Base-by-base conservation (phyloP, 2,888 invertebrate genomes). In the Pycnomerus fuliginosus region DNA sequence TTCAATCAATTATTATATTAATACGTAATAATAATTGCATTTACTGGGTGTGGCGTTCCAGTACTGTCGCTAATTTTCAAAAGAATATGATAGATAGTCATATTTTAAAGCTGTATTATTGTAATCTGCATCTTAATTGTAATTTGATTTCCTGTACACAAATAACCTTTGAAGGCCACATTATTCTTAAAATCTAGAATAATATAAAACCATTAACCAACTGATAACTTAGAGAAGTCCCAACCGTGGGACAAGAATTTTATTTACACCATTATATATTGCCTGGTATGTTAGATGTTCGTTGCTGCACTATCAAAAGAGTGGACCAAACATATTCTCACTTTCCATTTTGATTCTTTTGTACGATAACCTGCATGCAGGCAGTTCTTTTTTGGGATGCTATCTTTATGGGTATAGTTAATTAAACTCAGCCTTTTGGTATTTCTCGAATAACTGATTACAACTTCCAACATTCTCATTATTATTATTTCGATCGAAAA, bases 191-290 rank as follows among this genome's bases (percentile, higher is more conserved):
- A 20, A 20, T 20, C 5, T 8, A 20, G 5, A 20, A 20, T 20
- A 20, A n/a, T 20, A 8, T 7, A 20, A 20, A 20, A 20, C 20
- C 20, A 55, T 55, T 55, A 55, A 57, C 49, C 48, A 51, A 52
- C 51, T 53, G 53, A 59, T 57, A 57, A 58, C 59, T 56, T 53
- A 56, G 50, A 50, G 56, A 49, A 40, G 41, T 53, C 47, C 51
- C 46, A 60, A 63, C 64, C 65, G 66, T 66, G 64, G 64, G 66
- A 66, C 62, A 64, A 58, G 63, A 65, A 65, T 62, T 64, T 61
- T 62, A 60, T 60, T 54, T 56, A 57, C 56, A 56, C 47, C 58
- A 57, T 60, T 61, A 61, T 60, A 60, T 62, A 64, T 62, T 62
- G 57, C 56, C 52, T 57, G 62, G 62, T 62, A 63, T 62, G 62